A percentile compares a stretch with the other conserved stretches of the same genome.
Conservation (phyloP, 2,797 vertebrate genomes). For the Amblyopsis hoosieri region DNA sequence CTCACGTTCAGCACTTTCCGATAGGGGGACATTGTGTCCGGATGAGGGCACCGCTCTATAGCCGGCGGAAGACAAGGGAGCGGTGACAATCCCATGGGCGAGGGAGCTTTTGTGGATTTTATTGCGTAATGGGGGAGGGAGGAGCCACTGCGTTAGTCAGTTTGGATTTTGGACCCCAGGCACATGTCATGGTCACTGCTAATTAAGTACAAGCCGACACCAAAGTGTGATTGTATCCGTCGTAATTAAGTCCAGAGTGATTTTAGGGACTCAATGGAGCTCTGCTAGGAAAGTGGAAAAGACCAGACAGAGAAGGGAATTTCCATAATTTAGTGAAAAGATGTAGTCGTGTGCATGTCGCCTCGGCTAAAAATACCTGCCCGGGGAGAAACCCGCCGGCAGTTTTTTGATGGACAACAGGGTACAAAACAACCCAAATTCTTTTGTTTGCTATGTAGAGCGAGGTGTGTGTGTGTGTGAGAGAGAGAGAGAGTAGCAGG, state of each 20-base stretch:
- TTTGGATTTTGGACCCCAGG: slow-evolving; percentile 22
- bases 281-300: no score
- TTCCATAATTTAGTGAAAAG: not conserved
- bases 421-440: not conserved
- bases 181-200: slow-evolving; percentile 25
- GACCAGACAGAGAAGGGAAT: not conserved
- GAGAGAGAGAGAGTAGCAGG: not conserved
- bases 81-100: slow-evolving; percentile 47
- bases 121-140: slow-evolving; percentile 8
- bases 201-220: slow-evolving; percentile 25
- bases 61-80: slow-evolving; percentile 30
- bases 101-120: slow-evolving; percentile 18
- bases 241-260: slow-evolving; percentile 8
- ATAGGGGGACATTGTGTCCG: slow-evolving; percentile 73
- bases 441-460: not conserved
- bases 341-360: not conserved
- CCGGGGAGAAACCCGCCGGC: not conserved
- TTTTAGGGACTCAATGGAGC: not conserved
- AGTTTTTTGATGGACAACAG: not conserved
- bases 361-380: not conserved
- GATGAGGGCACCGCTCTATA: slow-evolving; percentile 56
- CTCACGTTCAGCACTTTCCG: slow-evolving; percentile 74
- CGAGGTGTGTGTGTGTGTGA: not conserved
- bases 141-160: slow-evolving; percentile 11
- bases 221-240: slow-evolving; percentile 8